A percentile compares a stretch with the other conserved stretches of the same genome.
These are phyloP conservation scores for Thymelicus lineola DNA, from an alignment of 2,888 invertebrate genomes.

Conservation along the genomic window DNA sequence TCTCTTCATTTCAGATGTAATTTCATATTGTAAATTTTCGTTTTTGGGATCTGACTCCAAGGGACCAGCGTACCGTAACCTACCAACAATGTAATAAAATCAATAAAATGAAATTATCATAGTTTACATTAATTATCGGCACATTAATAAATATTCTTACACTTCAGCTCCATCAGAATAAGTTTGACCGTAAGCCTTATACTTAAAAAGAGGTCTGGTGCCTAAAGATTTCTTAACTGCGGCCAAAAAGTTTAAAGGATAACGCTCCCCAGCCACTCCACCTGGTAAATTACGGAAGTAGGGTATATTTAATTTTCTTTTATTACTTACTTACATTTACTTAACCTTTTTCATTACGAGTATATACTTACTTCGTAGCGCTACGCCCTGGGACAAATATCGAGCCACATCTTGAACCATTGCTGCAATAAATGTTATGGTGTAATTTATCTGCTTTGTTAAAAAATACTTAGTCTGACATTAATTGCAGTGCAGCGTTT, in stretches of 20 bases:
- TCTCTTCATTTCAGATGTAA: slow-evolving; percentile 56
- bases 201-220: slow-evolving; percentile 56
- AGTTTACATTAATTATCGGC: not conserved
- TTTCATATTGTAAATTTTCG: slow-evolving; percentile 52
- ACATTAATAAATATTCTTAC: slow-evolving; percentile 49
- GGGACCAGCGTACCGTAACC: slow-evolving; percentile 58
- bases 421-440: slow-evolving; percentile 50
- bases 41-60: slow-evolving; percentile 52
- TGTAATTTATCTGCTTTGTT: not conserved
- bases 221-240: slow-evolving; percentile 61
- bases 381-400: slow-evolving; percentile 64
- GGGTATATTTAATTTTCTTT: not conserved
- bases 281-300: slow-evolving; percentile 49
- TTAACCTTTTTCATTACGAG: not conserved
- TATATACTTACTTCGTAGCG: slow-evolving; percentile 64
- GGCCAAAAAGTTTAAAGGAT: slow-evolving; percentile 58
- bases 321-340: slow-evolving; percentile 19
- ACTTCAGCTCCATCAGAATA: slow-evolving; percentile 62
- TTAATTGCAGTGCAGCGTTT: too few species aligned
- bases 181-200: slow-evolving; percentile 60
- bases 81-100: slow-evolving; percentile 38
- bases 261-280: slow-evolving; percentile 64
- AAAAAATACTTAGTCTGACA: not conserved
- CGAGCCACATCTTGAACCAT: slow-evolving; percentile 59
- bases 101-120: slow-evolving; percentile 1